Evolutionary conservation across 1,140 invertebrate species (phyloP).

Genomic region (Solenopsis fugax): DNA sequence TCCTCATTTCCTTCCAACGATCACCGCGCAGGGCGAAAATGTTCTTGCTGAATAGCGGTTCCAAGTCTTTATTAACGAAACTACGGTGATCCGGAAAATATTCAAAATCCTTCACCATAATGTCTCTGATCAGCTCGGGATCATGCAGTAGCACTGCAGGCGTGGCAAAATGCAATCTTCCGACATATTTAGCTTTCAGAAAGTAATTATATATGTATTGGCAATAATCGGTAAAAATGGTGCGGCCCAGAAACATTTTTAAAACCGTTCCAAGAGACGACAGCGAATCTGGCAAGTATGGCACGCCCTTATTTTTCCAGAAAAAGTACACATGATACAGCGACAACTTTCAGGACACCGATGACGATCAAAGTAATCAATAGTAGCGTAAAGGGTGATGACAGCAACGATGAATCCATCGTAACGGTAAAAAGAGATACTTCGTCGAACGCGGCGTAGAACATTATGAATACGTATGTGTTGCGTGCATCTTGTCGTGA

Average conservation of each 20-base stretch:
- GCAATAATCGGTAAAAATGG: background rate
- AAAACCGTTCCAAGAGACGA: too few relatives aligned
- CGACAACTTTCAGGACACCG: background rate
- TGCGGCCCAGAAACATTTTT: conserved; percentile 25
- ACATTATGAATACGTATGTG: too few relatives aligned
- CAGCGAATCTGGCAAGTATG: too few relatives aligned
- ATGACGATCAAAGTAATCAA: conserved; percentile 25
- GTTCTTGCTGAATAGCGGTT: conserved; percentile 83
- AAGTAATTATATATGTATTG: conserved; percentile 55
- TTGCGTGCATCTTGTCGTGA: too few relatives aligned
- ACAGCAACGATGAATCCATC: too few relatives aligned
- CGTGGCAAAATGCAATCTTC: conserved; percentile 86
- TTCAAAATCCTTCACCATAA: conserved; percentile 90
- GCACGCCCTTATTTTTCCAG: conserved; percentile 66
- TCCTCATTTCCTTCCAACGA: conserved; percentile 85
- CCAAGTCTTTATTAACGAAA: conserved; percentile 69
- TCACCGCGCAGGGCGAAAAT: too few relatives aligned
- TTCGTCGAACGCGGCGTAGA: too few relatives aligned
- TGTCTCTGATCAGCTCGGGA: conserved; percentile 88
- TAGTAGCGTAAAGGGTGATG: conserved; percentile 16
- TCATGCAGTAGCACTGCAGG: conserved; percentile 87
- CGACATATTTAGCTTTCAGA: conserved; percentile 78
- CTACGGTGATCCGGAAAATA: conserved; percentile 88
- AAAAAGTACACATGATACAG: conserved; percentile 4
- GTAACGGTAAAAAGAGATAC: too few relatives aligned